Percentiles rank a stretch among this genome's conserved stretches.
These are phyloP conservation scores for Myiozetetes cayanensis DNA, from an alignment of 2,113 vertebrate species.

Conservation along the genomic window DNA sequence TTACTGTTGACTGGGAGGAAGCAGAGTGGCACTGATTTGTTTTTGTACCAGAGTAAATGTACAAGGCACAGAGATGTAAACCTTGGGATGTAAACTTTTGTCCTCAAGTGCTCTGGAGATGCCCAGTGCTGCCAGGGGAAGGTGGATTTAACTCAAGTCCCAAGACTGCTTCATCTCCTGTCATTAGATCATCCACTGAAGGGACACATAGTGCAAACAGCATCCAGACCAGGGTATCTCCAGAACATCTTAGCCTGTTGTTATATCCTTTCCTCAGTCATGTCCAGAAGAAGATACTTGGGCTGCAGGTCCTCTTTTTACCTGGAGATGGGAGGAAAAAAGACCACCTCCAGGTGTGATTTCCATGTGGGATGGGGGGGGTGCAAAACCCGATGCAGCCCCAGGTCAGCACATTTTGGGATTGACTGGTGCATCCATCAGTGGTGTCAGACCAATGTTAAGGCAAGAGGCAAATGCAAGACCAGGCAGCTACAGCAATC, in stretches of 20 bases:
- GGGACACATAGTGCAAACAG: background rate
- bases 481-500: background rate
- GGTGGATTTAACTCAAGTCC: background rate
- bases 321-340: background rate
- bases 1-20: background rate
- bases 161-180: background rate
- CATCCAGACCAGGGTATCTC: no score
- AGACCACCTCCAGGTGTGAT: no score
- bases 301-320: background rate
- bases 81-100: background rate
- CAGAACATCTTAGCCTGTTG: accelerated
- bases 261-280: accelerated
- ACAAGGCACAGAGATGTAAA: accelerated
- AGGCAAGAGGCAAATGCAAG: background rate
- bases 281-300: accelerated
- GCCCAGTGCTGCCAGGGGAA: background rate
- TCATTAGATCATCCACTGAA: background rate
- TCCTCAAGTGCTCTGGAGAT: background rate
- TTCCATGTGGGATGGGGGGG: background rate
- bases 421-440: accelerated
- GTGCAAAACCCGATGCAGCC: accelerated
- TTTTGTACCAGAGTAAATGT: accelerated
- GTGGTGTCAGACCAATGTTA: background rate
- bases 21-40: no score
- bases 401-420: background rate